Evolutionary conservation across 2,888 invertebrate species (phyloP), one percentile per base, ranked within the genome.

Genomic region (Drosophila sordidula): DNA sequence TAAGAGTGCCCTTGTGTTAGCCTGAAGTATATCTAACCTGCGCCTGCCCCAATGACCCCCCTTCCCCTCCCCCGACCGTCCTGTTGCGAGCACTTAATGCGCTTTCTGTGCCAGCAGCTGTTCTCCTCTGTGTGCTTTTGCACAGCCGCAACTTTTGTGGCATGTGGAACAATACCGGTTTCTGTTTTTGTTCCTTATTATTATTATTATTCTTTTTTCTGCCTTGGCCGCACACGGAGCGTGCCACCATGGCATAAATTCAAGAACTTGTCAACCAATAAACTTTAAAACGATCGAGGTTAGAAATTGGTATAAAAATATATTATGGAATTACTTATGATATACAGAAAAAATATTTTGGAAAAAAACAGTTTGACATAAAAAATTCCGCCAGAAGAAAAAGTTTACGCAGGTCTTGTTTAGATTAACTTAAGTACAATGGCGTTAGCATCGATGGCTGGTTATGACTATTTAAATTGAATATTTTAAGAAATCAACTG

Each of bases 161-260:
- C 51, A 68, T 56, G 59, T 55, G 54, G 46, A 14, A 49, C 55
- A 55, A 65, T 59, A 72, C 73, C 78, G 78, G 73, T 77, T 78
- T 36, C 8, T 14, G 32, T 38, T 41, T 41, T 29, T 59, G 26
- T 36, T 29, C 9, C 9, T 29, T 26, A 2, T 8, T 26, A 8
- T 26, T 26, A 8, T 26, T 26, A 1, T 8, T 26, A 1, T 2
- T n/a, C n/a, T 9, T 34, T 34, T 34, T 11, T 12, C 12, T 34
- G 34, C 4, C 34, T 39, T 5, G 61, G 62, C 63, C 61, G 51
- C 63, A 50, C 72, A 71, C 64, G 26, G 16, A 32, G 65, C 52
- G 29, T 52, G 77, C 36, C 73, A 71, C 73, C 44, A 32, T 73
- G 72, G 58, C 58, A 54, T 32, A 49, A 55, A 66, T 55, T 49